Evolutionary conservation across 2,113 vertebrate genomes (phyloP).

Genomic region (Amphilophus citrinellus): DNA sequence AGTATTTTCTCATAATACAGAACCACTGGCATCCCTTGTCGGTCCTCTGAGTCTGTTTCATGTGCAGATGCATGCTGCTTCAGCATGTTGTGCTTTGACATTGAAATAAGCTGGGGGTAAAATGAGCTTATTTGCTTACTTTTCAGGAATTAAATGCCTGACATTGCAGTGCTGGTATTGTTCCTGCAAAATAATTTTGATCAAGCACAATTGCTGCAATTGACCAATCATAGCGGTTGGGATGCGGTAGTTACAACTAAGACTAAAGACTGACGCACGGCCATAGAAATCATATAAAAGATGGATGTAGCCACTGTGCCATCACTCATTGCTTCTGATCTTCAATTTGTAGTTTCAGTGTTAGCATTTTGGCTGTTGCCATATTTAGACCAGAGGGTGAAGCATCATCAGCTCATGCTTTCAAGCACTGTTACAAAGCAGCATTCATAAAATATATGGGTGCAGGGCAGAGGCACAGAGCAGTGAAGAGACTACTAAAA

Average conservation of each 20-base stretch:
- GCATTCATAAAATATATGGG: background rate
- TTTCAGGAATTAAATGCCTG: background rate
- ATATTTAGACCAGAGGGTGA: background rate
- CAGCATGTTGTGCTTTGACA: background rate
- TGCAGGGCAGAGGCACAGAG: background rate
- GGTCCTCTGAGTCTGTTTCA: background rate
- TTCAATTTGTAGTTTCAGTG: background rate
- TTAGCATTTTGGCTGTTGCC: background rate
- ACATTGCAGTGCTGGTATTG: background rate
- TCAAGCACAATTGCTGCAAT: background rate
- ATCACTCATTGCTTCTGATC: background rate
- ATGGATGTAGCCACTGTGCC: background rate
- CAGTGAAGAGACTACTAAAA: background rate
- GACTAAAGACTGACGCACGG: background rate
- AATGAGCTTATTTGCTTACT: background rate
- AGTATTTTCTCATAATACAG: constrained; percentile 4
- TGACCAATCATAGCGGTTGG: background rate
- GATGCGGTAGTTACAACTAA: background rate
- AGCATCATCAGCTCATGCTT: background rate
- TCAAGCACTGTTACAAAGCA: background rate
- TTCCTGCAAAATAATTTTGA: background rate
- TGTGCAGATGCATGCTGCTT: background rate
- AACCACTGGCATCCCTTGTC: background rate
- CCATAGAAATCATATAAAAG: background rate
- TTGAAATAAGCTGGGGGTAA: background rate